A percentile compares a stretch with the other conserved stretches of the same genome.
phyloP scores from a whole-genome alignment of 2,113 vertebrate genomes.

The Merops nubicus region DNA sequence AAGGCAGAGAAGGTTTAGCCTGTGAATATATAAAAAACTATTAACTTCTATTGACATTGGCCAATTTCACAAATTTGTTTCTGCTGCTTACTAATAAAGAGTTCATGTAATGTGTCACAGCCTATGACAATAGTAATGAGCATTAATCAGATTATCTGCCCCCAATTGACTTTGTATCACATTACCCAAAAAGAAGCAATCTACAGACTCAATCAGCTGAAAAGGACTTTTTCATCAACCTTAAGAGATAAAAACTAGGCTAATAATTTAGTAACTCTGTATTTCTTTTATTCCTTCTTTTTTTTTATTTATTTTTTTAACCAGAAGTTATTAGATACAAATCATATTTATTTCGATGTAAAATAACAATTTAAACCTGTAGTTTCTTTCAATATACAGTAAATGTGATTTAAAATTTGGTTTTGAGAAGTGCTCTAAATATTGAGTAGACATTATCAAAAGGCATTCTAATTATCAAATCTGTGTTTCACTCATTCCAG shows the following conservation, averaged over 20 bases:
- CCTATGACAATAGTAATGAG: slow-evolving; percentile 19
- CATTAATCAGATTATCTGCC: slow-evolving; percentile 14
- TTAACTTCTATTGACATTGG: slow-evolving; percentile 21
- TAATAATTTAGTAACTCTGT: background rate
- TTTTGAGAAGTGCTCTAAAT: background rate
- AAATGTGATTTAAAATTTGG: background rate
- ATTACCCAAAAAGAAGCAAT: background rate
- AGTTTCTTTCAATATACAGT: background rate
- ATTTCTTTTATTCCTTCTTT: background rate
- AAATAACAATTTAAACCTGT: background rate
- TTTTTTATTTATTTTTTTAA: background rate
- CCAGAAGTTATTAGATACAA: background rate
- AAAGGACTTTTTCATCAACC: background rate
- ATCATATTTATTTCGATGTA: background rate
- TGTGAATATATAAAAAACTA: slow-evolving; percentile 2
- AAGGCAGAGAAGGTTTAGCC: background rate
- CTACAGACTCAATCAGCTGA: background rate
- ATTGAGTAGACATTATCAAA: background rate
- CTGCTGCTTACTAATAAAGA: slow-evolving; percentile 35
- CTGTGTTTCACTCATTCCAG: slow-evolving; percentile 16
- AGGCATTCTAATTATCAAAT: slow-evolving; percentile 38
- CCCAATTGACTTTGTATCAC: slow-evolving; percentile 6
- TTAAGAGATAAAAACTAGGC: background rate
- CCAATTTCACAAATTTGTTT: background rate
- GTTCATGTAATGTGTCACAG: slow-evolving; percentile 27